Base-by-base conservation (phyloP, 2,888 invertebrate species). In the Aradus depressus region DNA sequence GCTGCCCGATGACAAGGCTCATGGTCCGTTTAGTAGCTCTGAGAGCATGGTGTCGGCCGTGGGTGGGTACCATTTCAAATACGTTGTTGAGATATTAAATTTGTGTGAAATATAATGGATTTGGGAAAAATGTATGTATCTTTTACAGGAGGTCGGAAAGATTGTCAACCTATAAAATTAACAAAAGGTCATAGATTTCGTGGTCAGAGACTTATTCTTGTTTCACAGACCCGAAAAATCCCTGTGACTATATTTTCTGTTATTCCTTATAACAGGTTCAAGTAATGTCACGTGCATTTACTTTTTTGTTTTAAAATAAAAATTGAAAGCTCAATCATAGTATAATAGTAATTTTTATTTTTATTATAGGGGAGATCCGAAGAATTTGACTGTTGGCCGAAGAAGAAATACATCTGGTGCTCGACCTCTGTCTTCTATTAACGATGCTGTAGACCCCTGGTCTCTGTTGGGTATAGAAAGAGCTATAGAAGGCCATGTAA, bases 231-330 rank as follows among this genome's bases (percentile, higher is more conserved):
- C 4, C 79, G 79, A 61, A 81, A 81, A 62, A 79, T 81, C 51
- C 92, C 93, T 28, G 84, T 91, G 70, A 75, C 84, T 60, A 75
- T 93, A 55, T 92, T 85, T 67, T 92, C 92, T 32, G 79, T 86
- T 50, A 77, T 93, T 64, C 89, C 92, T 26, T 59, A 59, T 38
- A 54, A 59, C 39, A 56, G 50, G 34, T 55, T 52, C 50, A 59
- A 56, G 60, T 60, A 50, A 26, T 16, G 6, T 32, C 28, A 18
- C 18, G n/a, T n/a, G 31, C 26, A 10, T 38, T 14, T 47, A 25
- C 22, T 22, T 12, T 39, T 21, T 19, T 12, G 3, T 37, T 47
- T 12, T 25, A 14, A n/a, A 38, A n/a, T 25, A 14, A 10, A 28
- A n/a, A 14, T 28, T 25, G 3, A 18, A 32, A 5, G 18, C 12